Evolutionary conservation across 2,888 invertebrate genomes (phyloP).

Genomic region (Halictus ligatus): DNA sequence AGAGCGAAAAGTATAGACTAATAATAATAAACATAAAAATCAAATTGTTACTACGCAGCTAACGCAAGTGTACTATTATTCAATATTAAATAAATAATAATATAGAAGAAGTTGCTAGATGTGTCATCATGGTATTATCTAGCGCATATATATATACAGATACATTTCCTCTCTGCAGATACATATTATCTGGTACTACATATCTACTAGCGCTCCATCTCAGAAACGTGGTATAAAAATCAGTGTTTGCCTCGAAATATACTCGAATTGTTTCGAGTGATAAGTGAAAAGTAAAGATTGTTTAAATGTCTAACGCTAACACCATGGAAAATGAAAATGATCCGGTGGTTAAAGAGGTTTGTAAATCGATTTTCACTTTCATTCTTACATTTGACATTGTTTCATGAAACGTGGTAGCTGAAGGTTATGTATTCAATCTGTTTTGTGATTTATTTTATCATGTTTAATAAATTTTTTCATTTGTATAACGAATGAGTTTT

Average conservation of each 20-base stretch:
- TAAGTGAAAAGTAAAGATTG: conserved; percentile 1
- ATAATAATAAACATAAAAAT: background rate
- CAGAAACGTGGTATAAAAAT: conserved; percentile 40
- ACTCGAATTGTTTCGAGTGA: background rate
- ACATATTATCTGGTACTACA: background rate
- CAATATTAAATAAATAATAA: background rate
- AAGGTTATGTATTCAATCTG: conserved; percentile 53
- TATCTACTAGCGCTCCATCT: conserved; percentile 22
- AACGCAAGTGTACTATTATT: background rate
- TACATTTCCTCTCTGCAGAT: background rate
- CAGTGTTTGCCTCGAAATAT: conserved; percentile 37
- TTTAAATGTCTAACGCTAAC: conserved; percentile 47
- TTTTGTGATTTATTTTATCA: background rate
- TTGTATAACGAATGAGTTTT: background rate
- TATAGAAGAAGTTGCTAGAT: background rate
- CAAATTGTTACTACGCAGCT: background rate
- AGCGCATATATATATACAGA: background rate
- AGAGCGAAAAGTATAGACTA: background rate
- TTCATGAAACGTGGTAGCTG: conserved; percentile 20
- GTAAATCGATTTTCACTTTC: conserved; percentile 20
- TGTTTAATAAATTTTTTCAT: background rate
- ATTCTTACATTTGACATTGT: background rate
- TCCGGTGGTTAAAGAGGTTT: conserved; percentile 79
- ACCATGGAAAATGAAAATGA: conserved; percentile 74
- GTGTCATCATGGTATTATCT: background rate